These are phyloP conservation scores for fruit fly (Drosophila melanogaster) DNA, from an alignment of 1,140 invertebrate genomes.

Conservation along the genomic window Release_6_plus_ISO1_MT NT_033777.3:5154001-5154500, in stretches of 20 bases:
- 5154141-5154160: constrained; percentile 1
- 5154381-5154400: no score
- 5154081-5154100: constrained; percentile 71
- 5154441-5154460: constrained; percentile 7
- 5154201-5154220: no score
- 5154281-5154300: no score
- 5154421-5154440: not conserved
- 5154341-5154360: no score
- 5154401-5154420: no score
- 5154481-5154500: constrained; percentile 40
- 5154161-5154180: constrained; percentile 9
- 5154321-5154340: no score
- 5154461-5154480: constrained; percentile 22
- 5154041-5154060: constrained; percentile 66
- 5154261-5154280: no score
- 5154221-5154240: no score
- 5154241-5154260: no score
- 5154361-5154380: no score
- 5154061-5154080: constrained; percentile 82
- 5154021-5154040: constrained; percentile 34
- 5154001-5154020: constrained; percentile 14
- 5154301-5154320: no score
- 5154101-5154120: constrained; percentile 77
- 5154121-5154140: constrained; percentile 4
- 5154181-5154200: not conserved